Conservation (phyloP, 2,888 invertebrate genomes). For the Baronia brevicornis region DNA sequence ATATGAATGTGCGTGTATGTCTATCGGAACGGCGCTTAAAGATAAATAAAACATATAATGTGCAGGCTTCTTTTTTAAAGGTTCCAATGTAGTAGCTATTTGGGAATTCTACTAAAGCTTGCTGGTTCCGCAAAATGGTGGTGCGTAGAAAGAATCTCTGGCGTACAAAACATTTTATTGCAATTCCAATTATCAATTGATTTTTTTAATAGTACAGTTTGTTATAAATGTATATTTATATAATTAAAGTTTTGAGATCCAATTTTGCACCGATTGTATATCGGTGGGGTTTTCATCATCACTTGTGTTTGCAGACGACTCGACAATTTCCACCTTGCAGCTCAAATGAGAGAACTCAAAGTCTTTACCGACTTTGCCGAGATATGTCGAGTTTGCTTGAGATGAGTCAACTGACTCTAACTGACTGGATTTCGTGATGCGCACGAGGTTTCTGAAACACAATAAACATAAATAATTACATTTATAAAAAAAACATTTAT, state of each 20-base stretch:
- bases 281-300: slow-evolving; percentile 78
- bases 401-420: slow-evolving; percentile 84
- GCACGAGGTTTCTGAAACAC: slow-evolving; percentile 84
- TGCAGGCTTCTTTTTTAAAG: too few relatives aligned
- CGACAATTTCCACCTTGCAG: slow-evolving; percentile 81
- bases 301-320: slow-evolving; percentile 76
- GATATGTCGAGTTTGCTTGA: slow-evolving; percentile 73
- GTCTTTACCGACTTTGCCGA: slow-evolving; percentile 87
- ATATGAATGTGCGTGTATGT: slow-evolving; percentile 8
- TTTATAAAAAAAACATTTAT: neutral
- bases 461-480: slow-evolving; percentile 4
- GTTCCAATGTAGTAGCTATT: too few relatives aligned
- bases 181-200: slow-evolving; percentile 2
- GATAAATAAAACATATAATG: too few relatives aligned
- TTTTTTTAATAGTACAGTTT: slow-evolving; percentile 6
- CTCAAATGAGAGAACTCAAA: slow-evolving; percentile 88
- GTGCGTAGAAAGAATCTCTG: too few relatives aligned
- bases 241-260: slow-evolving; percentile 78
- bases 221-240: slow-evolving; percentile 2
- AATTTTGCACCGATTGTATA: slow-evolving; percentile 79
- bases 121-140: too few relatives aligned
- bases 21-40: too few relatives aligned
- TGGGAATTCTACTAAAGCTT: too few relatives aligned
- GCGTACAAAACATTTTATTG: neutral
- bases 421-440: slow-evolving; percentile 88